These are phyloP conservation scores for Cerceris ruficornis DNA, from an alignment of 2,888 invertebrate species.

Conservation along the genomic window DNA sequence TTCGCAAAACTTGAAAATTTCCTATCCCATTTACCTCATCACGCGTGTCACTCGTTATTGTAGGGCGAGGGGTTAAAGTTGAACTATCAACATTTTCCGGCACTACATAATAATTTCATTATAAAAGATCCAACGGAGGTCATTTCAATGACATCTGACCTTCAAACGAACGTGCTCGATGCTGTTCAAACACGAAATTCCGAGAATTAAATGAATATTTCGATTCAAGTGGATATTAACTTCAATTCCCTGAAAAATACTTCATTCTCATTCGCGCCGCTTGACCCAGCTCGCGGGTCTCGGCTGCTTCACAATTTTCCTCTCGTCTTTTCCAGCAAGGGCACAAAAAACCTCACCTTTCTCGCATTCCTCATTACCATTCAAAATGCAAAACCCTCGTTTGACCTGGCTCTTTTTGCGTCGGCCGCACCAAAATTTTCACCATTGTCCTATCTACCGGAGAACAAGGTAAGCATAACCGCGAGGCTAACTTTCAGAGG, in stretches of 20 bases:
- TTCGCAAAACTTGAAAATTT: too few relatives aligned
- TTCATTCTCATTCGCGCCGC: not conserved
- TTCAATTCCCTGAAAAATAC: not conserved
- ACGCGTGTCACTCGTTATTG: too few relatives aligned
- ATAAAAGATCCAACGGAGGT: too few relatives aligned
- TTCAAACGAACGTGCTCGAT: not conserved
- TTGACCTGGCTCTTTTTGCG: conserved; percentile 24
- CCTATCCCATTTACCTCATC: too few relatives aligned
- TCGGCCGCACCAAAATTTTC: conserved; percentile 27
- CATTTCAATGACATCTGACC: too few relatives aligned
- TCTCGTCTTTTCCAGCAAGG: not conserved
- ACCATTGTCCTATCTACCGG: conserved; percentile 39
- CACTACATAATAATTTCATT: too few relatives aligned
- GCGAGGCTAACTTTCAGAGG: conserved; percentile 32
- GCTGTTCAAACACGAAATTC: not conserved
- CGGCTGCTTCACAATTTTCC: conserved; percentile 21
- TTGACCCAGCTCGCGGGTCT: conserved; percentile 6
- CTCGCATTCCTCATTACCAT: conserved; percentile 50
- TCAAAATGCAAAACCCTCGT: conserved; percentile 28
- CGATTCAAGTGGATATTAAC: not conserved
- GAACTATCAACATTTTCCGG: too few relatives aligned
- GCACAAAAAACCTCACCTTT: conserved; percentile 10
- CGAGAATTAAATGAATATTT: not conserved
- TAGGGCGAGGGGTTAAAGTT: too few relatives aligned
- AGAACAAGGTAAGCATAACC: conserved; percentile 35